phyloP scores from a whole-genome alignment of 1,140 invertebrate genomes.

The Tachypleus tridentatus region DNA sequence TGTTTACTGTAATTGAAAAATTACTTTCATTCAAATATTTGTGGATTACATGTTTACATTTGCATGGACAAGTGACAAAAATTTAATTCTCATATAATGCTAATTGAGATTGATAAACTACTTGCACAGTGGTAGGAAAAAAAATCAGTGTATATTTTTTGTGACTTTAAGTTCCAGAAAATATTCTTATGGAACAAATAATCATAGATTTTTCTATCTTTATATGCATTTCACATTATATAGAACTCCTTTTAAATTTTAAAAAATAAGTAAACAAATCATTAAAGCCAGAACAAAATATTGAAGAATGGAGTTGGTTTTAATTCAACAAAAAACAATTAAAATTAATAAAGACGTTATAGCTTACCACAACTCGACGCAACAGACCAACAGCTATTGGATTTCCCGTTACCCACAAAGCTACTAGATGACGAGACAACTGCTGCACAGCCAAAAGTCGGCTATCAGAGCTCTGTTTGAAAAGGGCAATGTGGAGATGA shows the following conservation, averaged over 20 bases:
- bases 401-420: constrained; percentile 94
- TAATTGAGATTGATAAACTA: too few species aligned
- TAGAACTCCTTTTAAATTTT: background rate
- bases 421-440: constrained; percentile 88
- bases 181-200: too few species aligned
- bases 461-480: constrained; percentile 59
- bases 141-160: too few species aligned
- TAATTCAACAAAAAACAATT: background rate
- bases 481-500: constrained; percentile 84
- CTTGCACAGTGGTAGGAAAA: too few species aligned
- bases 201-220: background rate
- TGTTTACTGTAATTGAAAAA: too few species aligned
- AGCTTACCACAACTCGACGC: constrained; percentile 69
- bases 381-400: constrained; percentile 79
- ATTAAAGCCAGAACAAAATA: too few species aligned
- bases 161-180: too few species aligned
- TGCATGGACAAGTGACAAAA: too few species aligned
- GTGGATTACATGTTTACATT: too few species aligned
- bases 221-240: constrained; percentile 23
- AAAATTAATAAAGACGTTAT: background rate
- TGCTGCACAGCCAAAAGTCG: constrained; percentile 68
- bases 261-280: too few species aligned
- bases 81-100: too few species aligned
- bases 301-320: background rate
- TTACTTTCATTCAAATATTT: too few species aligned